Conservation (phyloP, 1,140 invertebrate genomes). For the Listronotus bonariensis region DNA sequence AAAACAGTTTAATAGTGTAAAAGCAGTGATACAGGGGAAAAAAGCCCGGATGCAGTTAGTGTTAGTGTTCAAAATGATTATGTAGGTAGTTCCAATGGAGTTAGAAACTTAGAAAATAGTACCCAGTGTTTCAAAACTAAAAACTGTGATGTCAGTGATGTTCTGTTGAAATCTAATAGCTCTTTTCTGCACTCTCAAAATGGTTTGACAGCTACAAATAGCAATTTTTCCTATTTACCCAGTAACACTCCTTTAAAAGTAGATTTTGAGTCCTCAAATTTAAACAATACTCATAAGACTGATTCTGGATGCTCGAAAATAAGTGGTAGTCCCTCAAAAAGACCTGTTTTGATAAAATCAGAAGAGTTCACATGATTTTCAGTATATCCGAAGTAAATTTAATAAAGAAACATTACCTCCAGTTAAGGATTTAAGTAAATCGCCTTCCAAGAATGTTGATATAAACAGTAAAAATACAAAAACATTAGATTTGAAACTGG, state of each 20-base stretch:
- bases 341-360: conserved; percentile 41
- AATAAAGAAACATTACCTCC: neutral
- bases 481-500: too few species aligned
- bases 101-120: conserved; percentile 37
- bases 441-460: neutral
- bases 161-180: neutral
- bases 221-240: too few species aligned
- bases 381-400: conserved; percentile 42
- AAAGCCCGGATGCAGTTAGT: neutral
- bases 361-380: conserved; percentile 46
- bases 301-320: neutral
- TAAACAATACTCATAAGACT: conserved; percentile 10
- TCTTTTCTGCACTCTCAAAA: neutral
- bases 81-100: conserved; percentile 53
- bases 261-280: neutral
- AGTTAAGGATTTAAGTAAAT: too few species aligned
- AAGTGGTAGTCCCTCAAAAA: neutral
- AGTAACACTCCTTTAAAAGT: too few species aligned
- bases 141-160: conserved; percentile 9
- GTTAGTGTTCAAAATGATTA: neutral
- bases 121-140: neutral
- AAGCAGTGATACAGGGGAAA: conserved; percentile 34
- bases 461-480: neutral
- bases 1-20: conserved; percentile 44
- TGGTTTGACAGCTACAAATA: too few species aligned